Conservation (phyloP, 2,888 invertebrate genomes). For the Emmelina monodactyla region DNA sequence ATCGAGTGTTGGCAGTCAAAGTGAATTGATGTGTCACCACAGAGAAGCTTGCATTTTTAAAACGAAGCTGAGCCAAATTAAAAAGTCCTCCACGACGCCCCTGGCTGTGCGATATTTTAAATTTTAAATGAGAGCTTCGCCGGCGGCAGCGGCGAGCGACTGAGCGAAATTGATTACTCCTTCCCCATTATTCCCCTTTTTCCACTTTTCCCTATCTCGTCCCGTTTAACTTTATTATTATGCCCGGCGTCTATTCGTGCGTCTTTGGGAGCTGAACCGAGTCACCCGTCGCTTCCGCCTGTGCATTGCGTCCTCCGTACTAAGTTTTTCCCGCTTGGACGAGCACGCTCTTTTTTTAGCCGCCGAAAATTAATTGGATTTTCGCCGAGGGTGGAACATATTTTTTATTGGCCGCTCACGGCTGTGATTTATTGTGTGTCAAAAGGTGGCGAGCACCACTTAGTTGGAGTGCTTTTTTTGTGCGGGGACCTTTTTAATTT, state of each 20-base stretch:
- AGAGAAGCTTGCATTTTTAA: conserved; percentile 59
- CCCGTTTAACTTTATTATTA: conserved; percentile 59
- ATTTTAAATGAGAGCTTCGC: conserved; percentile 61
- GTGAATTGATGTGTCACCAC: conserved; percentile 62
- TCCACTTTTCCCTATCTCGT: conserved; percentile 52
- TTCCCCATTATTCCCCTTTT: conserved; percentile 64
- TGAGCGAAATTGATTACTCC: conserved; percentile 66
- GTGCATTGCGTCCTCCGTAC: conserved; percentile 21
- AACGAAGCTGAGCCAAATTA: conserved; percentile 55
- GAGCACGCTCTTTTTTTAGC: conserved; percentile 57
- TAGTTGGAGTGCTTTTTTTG: conserved; percentile 51
- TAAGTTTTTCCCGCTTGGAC: conserved; percentile 53
- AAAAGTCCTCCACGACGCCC: conserved; percentile 57
- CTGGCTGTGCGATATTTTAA: conserved; percentile 56
- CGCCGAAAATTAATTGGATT: conserved; percentile 66
- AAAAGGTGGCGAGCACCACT: conserved; percentile 65
- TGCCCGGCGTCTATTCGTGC: conserved; percentile 23
- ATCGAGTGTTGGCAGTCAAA: conserved; percentile 43
- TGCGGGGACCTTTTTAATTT: conserved; percentile 39
- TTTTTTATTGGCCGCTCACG: conserved; percentile 64
- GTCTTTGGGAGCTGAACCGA: conserved; percentile 16
- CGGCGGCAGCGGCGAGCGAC: conserved; percentile 47
- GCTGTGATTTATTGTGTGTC: conserved; percentile 64
- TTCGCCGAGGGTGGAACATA: conserved; percentile 65
- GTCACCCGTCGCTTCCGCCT: conserved; percentile 18